phyloP scores from a whole-genome alignment of 2,113 vertebrate species.

The Mirounga angustirostris region DNA sequence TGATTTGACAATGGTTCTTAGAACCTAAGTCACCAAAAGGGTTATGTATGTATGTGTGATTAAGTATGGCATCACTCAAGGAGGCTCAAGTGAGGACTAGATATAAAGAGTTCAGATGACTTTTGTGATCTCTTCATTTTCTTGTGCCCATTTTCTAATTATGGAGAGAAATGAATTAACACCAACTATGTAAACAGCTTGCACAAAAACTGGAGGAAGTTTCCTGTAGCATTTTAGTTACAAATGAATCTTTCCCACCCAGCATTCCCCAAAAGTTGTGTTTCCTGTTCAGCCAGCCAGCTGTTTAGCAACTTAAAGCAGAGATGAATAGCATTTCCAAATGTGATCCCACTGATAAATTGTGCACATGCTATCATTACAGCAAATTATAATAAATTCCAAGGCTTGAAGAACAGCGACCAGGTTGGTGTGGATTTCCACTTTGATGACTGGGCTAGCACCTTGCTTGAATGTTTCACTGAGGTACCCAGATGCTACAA shows the following conservation, averaged over 20 bases:
- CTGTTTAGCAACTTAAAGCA: conserved; percentile 70
- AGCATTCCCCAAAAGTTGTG: conserved; percentile 66
- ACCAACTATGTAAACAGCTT: conserved; percentile 16
- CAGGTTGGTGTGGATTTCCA: conserved; percentile 60
- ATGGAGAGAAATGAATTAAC: not conserved
- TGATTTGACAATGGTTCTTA: conserved; percentile 69
- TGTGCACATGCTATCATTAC: conserved; percentile 69
- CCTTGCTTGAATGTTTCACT: not conserved
- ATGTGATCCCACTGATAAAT: conserved; percentile 77
- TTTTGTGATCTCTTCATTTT: conserved; percentile 50
- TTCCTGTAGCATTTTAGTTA: not conserved
- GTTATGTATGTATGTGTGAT: not conserved
- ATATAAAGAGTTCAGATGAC: not conserved
- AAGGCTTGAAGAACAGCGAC: conserved; percentile 61
- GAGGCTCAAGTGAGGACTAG: not conserved
- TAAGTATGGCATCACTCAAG: not conserved
- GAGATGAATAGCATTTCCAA: conserved; percentile 68
- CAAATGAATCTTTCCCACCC: conserved; percentile 56
- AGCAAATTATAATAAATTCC: conserved; percentile 72
- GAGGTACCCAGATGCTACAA: not conserved
- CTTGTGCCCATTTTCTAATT: not conserved
- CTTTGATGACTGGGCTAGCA: conserved; percentile 4
- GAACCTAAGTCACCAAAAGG: not conserved
- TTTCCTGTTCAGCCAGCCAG: conserved; percentile 74
- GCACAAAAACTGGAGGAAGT: not conserved